phyloP scores from a whole-genome alignment of 2,113 vertebrate species.

The Hydropotes inermis region DNA sequence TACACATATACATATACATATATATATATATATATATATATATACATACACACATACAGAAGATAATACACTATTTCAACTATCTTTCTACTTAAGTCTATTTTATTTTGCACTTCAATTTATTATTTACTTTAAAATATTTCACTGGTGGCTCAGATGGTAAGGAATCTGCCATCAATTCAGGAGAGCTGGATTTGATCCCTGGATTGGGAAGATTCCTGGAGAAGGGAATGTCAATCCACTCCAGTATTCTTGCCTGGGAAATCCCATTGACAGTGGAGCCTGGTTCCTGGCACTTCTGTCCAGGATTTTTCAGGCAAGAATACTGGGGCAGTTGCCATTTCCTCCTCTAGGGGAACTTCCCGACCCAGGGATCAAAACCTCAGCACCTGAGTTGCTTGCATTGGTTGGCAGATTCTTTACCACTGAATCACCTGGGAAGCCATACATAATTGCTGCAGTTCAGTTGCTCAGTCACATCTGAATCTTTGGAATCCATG shows the following conservation, averaged over 20 bases:
- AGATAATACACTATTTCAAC: neutral
- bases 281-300: neutral
- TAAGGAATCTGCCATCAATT: neutral
- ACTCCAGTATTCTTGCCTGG: neutral
- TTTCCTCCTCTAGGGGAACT: neutral
- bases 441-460: neutral
- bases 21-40: neutral
- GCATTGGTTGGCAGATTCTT: neutral
- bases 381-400: neutral
- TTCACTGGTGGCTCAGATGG: neutral
- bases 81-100: neutral
- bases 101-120: neutral
- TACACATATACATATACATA: too few species aligned
- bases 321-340: neutral
- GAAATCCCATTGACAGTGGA: neutral
- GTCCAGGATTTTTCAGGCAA: neutral
- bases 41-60: neutral
- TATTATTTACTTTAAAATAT: neutral
- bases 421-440: neutral
- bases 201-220: neutral
- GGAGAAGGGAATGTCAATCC: neutral
- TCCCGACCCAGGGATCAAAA: fast-evolving
- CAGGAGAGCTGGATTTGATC: neutral
- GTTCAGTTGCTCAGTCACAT: neutral
- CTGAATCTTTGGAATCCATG: neutral